Base-by-base conservation (phyloP, 2,797 vertebrate genomes). In the Gorsachius magnificus region DNA sequence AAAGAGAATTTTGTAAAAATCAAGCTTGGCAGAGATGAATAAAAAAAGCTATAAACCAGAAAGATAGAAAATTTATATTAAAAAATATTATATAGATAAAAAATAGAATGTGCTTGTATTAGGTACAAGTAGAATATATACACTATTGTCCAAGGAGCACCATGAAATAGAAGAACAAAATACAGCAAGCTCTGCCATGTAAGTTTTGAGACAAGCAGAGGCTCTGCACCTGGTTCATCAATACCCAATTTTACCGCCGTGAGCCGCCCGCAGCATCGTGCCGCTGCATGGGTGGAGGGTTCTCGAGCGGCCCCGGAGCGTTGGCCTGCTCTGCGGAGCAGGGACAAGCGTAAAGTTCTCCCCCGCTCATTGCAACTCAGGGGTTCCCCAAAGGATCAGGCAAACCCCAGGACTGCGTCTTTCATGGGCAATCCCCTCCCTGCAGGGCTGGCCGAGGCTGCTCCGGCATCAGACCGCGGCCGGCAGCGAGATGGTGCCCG, bases 391-490 rank as follows among this genome's bases (percentile, higher is more conserved):
- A 0, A 43, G 77, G 16, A 8, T 0, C 41, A 1, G 83, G 64
- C 20, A 17, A 31, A 48, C 35, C 50, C 41, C 64, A 53, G 25
- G 11, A 13, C 4, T 0, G 38, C 35, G 7, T 11, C 0, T 11
- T 45, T 24, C 48, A 1, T 1, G 0, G 1, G 19, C 4, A 3
- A 4, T 26, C 16, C 3, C 2, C 48, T 61, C 61, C 53, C n/a
- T 2, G 3, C 1, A 13, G 19, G 58, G 46, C 61, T 6, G 56
- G 48, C 12, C 1, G 2, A 26, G 68, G 77, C 58, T 38, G 50
- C 51, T 43, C 65, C 2, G 51, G 68, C 21, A 6, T 7, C 68
- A 4, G 10, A 5, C 18, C 9, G 33, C 3, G 3, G 14, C 18
- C 2, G 5, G 33, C 53, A 68, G 75, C 14, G 9, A 8, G 9